These are phyloP conservation scores for Meriones unguiculatus DNA, from an alignment of 2,113 vertebrate genomes.

Conservation along the genomic window DNA sequence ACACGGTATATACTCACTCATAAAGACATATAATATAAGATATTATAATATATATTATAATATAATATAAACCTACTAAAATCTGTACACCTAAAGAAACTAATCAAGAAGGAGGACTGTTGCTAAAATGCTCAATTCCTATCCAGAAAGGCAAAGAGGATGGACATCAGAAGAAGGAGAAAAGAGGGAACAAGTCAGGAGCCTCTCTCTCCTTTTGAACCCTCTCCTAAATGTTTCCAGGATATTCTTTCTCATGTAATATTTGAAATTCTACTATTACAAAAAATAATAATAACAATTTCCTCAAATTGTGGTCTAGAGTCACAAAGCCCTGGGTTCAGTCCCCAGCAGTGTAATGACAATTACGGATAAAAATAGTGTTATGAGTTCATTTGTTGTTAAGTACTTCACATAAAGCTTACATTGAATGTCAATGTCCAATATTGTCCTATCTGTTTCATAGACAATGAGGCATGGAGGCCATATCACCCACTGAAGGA, in stretches of 20 bases:
- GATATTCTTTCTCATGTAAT: not conserved
- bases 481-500: no score
- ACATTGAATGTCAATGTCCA: rapidly evolving
- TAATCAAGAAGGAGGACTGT: no score
- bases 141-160: no score
- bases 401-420: not conserved
- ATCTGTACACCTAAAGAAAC: no score
- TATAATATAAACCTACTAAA: no score
- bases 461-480: not conserved
- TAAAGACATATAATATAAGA: no score
- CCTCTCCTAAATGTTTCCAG: not conserved
- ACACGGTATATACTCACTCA: no score
- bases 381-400: not conserved
- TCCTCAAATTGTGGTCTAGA: not conserved
- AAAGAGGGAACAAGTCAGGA: no score
- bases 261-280: not conserved
- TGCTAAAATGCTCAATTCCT: no score
- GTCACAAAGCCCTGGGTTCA: not conserved
- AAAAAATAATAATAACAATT: not conserved
- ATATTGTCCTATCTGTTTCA: not conserved
- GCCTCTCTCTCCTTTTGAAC: not conserved
- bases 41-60: no score
- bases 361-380: not conserved
- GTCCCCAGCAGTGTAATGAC: not conserved
- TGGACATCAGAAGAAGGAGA: no score